Evolutionary conservation across 2,797 vertebrate species (phyloP).

Genomic region (Hippocampus kuda): DNA sequence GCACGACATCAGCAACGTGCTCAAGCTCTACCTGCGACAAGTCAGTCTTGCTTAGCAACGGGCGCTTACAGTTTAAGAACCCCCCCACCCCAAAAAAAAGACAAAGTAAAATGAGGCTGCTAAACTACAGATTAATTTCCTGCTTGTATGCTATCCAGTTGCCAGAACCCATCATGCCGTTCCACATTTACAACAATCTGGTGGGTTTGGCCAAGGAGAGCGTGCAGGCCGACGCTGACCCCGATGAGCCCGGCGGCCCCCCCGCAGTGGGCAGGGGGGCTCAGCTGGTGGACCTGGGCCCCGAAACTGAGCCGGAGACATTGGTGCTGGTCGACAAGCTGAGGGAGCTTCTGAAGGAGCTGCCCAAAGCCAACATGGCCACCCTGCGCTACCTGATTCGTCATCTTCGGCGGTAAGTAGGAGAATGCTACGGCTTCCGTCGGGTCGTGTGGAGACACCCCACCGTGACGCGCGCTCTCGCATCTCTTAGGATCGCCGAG

Average conservation of each 20-base stretch:
- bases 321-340: conserved; percentile 70
- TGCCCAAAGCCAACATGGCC: conserved; percentile 73
- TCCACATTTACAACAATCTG: conserved; percentile 82
- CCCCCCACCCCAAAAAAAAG: no score
- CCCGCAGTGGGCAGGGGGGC: conserved; percentile 36
- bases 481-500: conserved; percentile 75
- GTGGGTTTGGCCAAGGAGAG: conserved; percentile 95
- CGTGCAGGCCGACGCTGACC: conserved; percentile 63
- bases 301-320: conserved; percentile 62
- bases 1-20: conserved; percentile 93
- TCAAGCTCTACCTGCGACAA: conserved; percentile 97
- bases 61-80: no score
- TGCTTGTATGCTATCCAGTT: conserved; percentile 61
- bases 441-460: neutral
- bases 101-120: no score
- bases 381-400: conserved; percentile 79
- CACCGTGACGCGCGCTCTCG: neutral
- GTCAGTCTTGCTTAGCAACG: conserved; percentile 42
- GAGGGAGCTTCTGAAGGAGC: conserved; percentile 72
- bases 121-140: no score
- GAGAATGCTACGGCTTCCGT: fast-evolving
- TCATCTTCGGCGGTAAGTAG: conserved; percentile 79
- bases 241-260: conserved; percentile 51
- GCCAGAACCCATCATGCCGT: conserved; percentile 87
- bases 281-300: conserved; percentile 68